Conservation (phyloP, 1,140 invertebrate species). For the Drosophila athabasca region DNA sequence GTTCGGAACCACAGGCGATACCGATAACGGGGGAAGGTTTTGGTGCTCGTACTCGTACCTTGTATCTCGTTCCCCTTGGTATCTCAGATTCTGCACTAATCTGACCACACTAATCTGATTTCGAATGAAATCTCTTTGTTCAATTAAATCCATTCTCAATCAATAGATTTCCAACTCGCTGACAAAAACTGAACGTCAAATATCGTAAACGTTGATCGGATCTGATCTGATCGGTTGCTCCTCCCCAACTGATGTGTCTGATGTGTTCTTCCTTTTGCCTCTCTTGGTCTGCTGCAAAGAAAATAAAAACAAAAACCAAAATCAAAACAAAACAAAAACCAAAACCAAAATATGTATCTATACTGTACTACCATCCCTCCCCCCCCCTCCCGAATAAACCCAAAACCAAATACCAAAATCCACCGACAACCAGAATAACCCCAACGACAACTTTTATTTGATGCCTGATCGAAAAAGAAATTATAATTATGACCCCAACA, state of each 20-base stretch:
- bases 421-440: conserved; percentile 12
- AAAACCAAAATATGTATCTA: conserved; percentile 32
- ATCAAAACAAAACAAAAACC: neutral
- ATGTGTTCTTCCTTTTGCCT: conserved; percentile 34
- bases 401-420: conserved; percentile 10
- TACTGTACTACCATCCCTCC: conserved; percentile 5
- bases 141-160: too few species aligned
- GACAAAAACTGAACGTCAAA: too few species aligned
- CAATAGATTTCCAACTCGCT: too few species aligned
- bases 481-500: conserved; percentile 48
- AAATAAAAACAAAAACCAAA: conserved; percentile 28
- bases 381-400: conserved; percentile 3
- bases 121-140: too few species aligned
- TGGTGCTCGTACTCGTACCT: too few species aligned
- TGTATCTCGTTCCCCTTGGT: too few species aligned
- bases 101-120: too few species aligned
- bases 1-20: too few species aligned
- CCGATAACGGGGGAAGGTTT: too few species aligned
- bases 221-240: too few species aligned
- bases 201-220: too few species aligned
- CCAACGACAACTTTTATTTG: conserved; percentile 36
- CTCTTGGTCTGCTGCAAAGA: conserved; percentile 20
- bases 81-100: too few species aligned
- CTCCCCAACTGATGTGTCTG: neutral
- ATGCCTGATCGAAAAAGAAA: conserved; percentile 38